A percentile compares a stretch with the other conserved stretches of the same genome.
Evolutionary conservation across 2,888 invertebrate genomes (phyloP).

Genomic region (Tillus elongatus): DNA sequence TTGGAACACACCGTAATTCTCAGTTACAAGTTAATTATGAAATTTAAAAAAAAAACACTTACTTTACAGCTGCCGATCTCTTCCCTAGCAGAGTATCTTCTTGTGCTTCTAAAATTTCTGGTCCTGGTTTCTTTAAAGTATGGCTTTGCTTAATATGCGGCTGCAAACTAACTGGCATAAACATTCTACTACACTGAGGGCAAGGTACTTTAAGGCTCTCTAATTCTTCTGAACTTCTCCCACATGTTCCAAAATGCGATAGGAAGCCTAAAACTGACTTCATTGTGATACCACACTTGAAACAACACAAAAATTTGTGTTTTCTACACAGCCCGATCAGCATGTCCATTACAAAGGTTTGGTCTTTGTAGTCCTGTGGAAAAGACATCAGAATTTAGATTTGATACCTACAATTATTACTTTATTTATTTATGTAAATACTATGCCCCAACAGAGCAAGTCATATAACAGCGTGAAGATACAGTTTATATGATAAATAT

Average conservation of each 20-base stretch:
- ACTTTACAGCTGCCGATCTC: slow-evolving; percentile 44
- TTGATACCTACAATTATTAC: too few species aligned
- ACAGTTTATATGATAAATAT: too few species aligned
- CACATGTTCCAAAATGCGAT: slow-evolving; percentile 53
- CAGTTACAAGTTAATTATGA: too few species aligned
- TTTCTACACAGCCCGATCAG: slow-evolving; percentile 42
- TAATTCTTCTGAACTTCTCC: slow-evolving; percentile 47
- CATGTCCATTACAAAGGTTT: slow-evolving; percentile 41
- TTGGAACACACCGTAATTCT: too few species aligned
- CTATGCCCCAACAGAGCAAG: too few species aligned
- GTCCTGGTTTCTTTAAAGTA: slow-evolving; percentile 4
- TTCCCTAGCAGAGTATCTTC: slow-evolving; percentile 19
- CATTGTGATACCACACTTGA: slow-evolving; percentile 44
- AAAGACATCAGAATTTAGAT: too few species aligned
- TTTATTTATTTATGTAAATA: too few species aligned
- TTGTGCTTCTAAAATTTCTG: slow-evolving; percentile 1
- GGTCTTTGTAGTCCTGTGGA: slow-evolving; percentile 49
- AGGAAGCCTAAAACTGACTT: slow-evolving; percentile 50
- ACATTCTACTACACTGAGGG: slow-evolving; percentile 45
- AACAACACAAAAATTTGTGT: slow-evolving; percentile 45
- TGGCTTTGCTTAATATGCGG: slow-evolving; percentile 45
- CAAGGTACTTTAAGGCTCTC: slow-evolving; percentile 46
- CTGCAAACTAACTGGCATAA: slow-evolving; percentile 50
- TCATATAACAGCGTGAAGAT: too few species aligned
- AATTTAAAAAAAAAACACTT: too few species aligned